These are phyloP conservation scores for Griposia aprilina DNA, from an alignment of 2,888 invertebrate species.

Conservation along the genomic window DNA sequence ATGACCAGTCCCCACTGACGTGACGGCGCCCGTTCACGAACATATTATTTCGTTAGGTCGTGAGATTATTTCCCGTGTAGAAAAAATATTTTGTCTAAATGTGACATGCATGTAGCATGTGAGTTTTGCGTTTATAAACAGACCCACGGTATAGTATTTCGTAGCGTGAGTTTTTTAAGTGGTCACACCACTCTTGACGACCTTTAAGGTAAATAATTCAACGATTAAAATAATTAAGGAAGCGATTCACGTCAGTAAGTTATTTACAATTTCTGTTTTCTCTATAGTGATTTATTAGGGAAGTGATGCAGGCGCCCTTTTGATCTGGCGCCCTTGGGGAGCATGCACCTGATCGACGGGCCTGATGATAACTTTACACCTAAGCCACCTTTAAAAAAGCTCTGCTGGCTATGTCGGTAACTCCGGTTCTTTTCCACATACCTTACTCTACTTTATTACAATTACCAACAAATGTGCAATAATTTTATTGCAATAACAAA, in stretches of 20 bases:
- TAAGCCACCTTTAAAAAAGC: not conserved
- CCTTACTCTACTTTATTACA: not conserved
- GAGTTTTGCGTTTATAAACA: not conserved
- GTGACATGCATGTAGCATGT: not conserved
- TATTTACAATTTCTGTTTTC: slow-evolving; percentile 43
- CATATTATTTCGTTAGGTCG: no score
- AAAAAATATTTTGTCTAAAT: not conserved
- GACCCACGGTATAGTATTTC: not conserved
- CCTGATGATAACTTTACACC: slow-evolving; percentile 3
- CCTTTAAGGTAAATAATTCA: slow-evolving; percentile 11
- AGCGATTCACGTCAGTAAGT: slow-evolving; percentile 8
- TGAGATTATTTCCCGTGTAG: not conserved
- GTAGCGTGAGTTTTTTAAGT: not conserved
- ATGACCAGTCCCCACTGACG: no score
- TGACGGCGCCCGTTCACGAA: no score
- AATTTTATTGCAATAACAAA: slow-evolving; percentile 36
- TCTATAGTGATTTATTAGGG: not conserved
- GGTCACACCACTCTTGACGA: not conserved
- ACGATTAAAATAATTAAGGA: slow-evolving; percentile 31
- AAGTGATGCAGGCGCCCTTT: slow-evolving; percentile 26
- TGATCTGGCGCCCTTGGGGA: slow-evolving; percentile 25
- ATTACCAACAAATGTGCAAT: slow-evolving; percentile 18
- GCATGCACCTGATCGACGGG: not conserved
- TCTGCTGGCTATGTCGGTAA: no score
- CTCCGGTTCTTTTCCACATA: no score